Base-by-base conservation (phyloP, 2,797 vertebrate species). In the Alfaro cultratus region DNA sequence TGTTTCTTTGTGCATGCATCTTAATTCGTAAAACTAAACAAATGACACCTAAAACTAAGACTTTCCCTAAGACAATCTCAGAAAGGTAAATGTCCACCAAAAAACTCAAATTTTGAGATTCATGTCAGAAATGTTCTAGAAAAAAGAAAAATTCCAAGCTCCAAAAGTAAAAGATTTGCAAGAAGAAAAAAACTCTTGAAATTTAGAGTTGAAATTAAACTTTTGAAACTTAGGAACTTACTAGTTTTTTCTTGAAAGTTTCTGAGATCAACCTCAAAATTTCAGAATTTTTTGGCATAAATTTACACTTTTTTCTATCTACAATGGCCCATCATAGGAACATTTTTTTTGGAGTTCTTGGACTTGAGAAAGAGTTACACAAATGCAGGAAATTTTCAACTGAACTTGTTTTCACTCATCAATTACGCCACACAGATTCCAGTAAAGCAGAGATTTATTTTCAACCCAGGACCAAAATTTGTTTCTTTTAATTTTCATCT, bases 391-490 rank as follows among this genome's bases (percentile, higher is more conserved):
- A 13, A 29, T 60, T 21, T 64, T 55, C 11, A 55, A n/a, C 10
- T 55, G 21, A 55, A 55, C 26, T 68, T 12, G 10, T 39, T 70
- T 70, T 7, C 7, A n/a, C 12, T 43, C 67, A 13, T 43, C 10
- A 71, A 71, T n/a, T 71, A 36, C 4, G 75, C 77, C 34, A 75
- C 55, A 21, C 46, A 26, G 75, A 78, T 77, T 80, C 13, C 77
- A 70, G 57, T 77, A 78, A 41, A 68, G 36, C 75, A 62, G 26
- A 75, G 11, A 18, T 77, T 55, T 26, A 76, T 60, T 55, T 74
- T 74, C 4, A 75, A 57, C 26, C 67, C 64, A 55, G 78, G 29
- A 60, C 57, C 57, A 60, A 60, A 60, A 60, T 60, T 7, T 34
- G 60, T 68, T 70, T 67, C 2, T 39, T 75, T 41, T 57, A 7